Base-by-base conservation (phyloP, 2,888 invertebrate species). In the Belgica antarctica region DNA sequence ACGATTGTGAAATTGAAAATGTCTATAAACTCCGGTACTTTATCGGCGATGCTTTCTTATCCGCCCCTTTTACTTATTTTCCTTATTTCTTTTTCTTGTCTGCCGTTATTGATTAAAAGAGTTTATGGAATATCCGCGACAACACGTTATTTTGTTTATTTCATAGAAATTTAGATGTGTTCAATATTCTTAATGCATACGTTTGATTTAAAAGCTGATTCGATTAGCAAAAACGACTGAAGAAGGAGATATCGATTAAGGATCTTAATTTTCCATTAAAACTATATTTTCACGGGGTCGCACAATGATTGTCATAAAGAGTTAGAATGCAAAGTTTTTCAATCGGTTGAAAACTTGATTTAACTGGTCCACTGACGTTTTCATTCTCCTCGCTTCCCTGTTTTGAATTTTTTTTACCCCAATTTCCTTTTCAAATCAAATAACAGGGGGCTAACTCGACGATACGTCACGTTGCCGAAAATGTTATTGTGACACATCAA, bases 121-220 rank as follows among this genome's bases (percentile, higher is more conserved):
- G 17, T 52, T 52, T 22, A 52, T 59, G 25, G 59, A 1, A 59
- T n/a, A 59, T 10, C 27, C 15, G 27, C n/a, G 27, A 59, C 25
- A 59, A 59, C n/a, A 25, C 25, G 27, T 52, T 52, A n/a, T n/a
- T n/a, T n/a, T n/a, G 15, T 12, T 22, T 22, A 17, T 52, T 52
- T 52, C 5, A 5, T 7, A 68, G 68, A 68, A 68, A 68, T 68
- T 68, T 47, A 24, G 34, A 68, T 68, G 68, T 68, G 68, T 68
- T 68, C 68, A 68, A 68, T 68, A 68, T 68, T 68, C 68, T 57
- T 59, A 57, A 68, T 31, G 57, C 31, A 57, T 28, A 52, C 25
- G 27, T 19, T 24, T 25, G 2, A 25, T 27, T 24, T 25, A 3
- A 31, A 31, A 52, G 52, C 2, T 17, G 17, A 59, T 59, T 8